Conservation (phyloP, 2,888 invertebrate species). For the Agrilus biguttatus region DNA sequence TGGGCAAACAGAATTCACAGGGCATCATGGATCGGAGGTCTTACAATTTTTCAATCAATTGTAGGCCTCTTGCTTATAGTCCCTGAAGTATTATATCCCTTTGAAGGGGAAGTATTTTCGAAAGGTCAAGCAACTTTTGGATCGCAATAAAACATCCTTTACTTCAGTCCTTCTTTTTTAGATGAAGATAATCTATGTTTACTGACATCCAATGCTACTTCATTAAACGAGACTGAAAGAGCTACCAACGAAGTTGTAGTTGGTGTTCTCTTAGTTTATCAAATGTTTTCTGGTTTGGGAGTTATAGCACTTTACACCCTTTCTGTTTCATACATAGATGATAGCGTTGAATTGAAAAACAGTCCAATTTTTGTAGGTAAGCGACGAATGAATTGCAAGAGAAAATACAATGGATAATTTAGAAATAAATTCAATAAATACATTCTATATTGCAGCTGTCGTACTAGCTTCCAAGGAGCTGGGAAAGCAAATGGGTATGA, state of each 20-base stretch:
- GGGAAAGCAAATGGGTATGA: constrained; percentile 23
- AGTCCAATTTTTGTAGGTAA: constrained; percentile 34
- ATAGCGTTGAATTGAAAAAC: constrained; percentile 38
- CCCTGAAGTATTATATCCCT: constrained; percentile 37
- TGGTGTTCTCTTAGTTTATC: constrained; percentile 32
- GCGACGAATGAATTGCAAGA: not conserved
- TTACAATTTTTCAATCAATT: constrained; percentile 38
- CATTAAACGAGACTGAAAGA: too few species aligned
- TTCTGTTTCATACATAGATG: constrained; percentile 46
- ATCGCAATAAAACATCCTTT: too few species aligned
- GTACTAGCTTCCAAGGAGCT: constrained; percentile 17
- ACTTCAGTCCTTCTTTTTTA: not conserved
- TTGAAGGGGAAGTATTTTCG: constrained; percentile 9
- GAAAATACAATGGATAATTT: too few species aligned
- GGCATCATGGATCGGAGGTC: constrained; percentile 41
- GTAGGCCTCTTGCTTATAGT: constrained; percentile 36
- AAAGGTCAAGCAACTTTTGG: too few species aligned
- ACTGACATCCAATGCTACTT: not conserved
- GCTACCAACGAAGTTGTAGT: constrained; percentile 8
- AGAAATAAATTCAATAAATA: too few species aligned
- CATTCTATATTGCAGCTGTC: constrained; percentile 14
- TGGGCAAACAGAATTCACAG: constrained; percentile 45
- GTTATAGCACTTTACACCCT: constrained; percentile 37
- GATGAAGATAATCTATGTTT: constrained; percentile 2
- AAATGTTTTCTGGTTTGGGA: constrained; percentile 33